These are phyloP conservation scores for Orchestes rusci DNA, from an alignment of 2,888 invertebrate genomes.

Conservation along the genomic window DNA sequence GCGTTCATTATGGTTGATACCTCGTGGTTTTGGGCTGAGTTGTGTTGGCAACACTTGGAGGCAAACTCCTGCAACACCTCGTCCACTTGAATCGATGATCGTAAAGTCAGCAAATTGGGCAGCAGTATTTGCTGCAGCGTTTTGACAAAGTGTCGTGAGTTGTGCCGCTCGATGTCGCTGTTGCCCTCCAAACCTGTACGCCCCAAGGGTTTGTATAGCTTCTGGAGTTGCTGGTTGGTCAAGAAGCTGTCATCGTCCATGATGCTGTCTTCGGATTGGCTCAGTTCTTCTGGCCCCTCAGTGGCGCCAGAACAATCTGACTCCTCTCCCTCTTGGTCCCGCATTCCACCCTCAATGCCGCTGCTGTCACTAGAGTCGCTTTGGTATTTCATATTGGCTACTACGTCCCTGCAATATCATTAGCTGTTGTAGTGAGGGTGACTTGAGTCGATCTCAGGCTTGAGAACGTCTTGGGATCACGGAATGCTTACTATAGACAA, in stretches of 20 bases:
- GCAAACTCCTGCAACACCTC: conserved; percentile 88
- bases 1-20: conserved; percentile 81
- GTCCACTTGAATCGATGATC: conserved; percentile 82
- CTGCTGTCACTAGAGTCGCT: conserved; percentile 55
- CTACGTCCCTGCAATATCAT: conserved; percentile 53
- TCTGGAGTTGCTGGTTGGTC: conserved; percentile 43
- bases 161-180: conserved; percentile 78
- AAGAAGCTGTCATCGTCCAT: conserved; percentile 69
- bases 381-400: conserved; percentile 56
- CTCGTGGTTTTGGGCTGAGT: conserved; percentile 56
- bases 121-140: conserved; percentile 66
- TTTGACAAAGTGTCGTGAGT: conserved; percentile 76
- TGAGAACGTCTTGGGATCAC: too few relatives aligned
- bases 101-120: conserved; percentile 65
- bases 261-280: conserved; percentile 58
- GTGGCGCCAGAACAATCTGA: conserved; percentile 53
- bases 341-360: conserved; percentile 45
- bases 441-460: too few relatives aligned
- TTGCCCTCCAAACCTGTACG: conserved; percentile 55
- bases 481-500: too few relatives aligned
- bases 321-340: conserved; percentile 41
- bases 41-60: conserved; percentile 83
- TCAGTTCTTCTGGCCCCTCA: conserved; percentile 61
- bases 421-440: neutral
- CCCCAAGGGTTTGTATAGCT: conserved; percentile 48